Conservation (phyloP, 2,113 vertebrate genomes). For the Pelusios castaneus region DNA sequence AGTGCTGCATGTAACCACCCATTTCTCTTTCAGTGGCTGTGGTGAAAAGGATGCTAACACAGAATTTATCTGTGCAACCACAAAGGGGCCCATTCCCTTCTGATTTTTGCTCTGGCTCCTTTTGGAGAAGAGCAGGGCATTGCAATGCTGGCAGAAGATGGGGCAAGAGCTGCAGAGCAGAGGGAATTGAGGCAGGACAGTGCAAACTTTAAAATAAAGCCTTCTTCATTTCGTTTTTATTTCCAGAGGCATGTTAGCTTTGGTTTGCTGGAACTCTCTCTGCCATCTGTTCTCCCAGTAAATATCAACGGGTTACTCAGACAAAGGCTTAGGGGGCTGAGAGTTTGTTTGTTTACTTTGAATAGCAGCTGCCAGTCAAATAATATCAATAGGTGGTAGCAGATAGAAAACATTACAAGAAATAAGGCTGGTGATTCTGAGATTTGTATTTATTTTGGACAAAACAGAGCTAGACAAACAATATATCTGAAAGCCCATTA, state of each 20-base stretch:
- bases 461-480: not conserved
- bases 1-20: rapidly evolving
- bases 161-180: not conserved
- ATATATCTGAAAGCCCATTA: slow-evolving; percentile 60
- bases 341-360: slow-evolving; percentile 66
- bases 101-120: not conserved
- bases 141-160: not conserved
- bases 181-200: rapidly evolving
- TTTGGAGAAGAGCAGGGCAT: not conserved
- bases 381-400: slow-evolving; percentile 63
- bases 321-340: slow-evolving; percentile 55
- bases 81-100: not conserved
- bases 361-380: slow-evolving; percentile 58
- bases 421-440: slow-evolving; percentile 14
- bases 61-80: not conserved
- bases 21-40: rapidly evolving
- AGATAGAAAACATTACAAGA: slow-evolving; percentile 8
- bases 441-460: slow-evolving; percentile 33
- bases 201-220: not conserved
- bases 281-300: slow-evolving; percentile 23
- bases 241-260: not conserved
- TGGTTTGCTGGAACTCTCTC: not conserved
- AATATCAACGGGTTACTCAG: slow-evolving; percentile 34
- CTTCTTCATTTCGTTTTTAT: not conserved
- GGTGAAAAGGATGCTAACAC: not conserved